These are phyloP conservation scores for Plecturocebus donacophilus DNA, from an alignment of 2,113 vertebrate genomes.

Conservation along the genomic window DNA sequence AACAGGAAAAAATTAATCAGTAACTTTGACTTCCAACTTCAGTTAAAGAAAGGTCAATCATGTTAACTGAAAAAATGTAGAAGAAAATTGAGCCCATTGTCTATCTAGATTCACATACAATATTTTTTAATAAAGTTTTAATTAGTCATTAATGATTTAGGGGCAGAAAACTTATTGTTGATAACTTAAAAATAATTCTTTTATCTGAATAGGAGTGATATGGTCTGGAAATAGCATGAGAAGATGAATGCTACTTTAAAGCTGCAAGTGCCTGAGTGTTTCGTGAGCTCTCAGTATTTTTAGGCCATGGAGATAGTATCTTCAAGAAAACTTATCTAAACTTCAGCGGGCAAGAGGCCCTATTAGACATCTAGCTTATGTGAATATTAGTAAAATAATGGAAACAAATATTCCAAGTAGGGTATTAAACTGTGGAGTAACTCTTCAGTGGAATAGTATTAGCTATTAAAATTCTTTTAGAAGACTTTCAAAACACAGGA, in stretches of 20 bases:
- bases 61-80: background rate
- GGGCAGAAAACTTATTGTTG: background rate
- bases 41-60: background rate
- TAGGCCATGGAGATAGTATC: background rate
- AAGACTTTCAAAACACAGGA: background rate
- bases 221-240: background rate
- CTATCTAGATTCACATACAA: background rate
- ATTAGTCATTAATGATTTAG: background rate
- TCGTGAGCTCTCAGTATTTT: background rate
- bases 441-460: background rate
- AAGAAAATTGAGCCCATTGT: background rate
- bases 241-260: background rate
- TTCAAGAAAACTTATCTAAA: background rate
- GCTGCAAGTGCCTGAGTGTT: background rate
- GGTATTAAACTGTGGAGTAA: background rate
- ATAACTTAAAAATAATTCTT: background rate
- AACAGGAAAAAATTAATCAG: background rate
- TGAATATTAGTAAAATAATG: constrained; percentile 13
- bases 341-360: background rate
- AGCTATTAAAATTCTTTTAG: background rate
- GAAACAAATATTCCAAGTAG: background rate
- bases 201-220: background rate
- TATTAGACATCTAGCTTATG: background rate
- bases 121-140: background rate
- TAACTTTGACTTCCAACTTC: background rate